Evolutionary conservation across 2,797 vertebrate genomes (phyloP), one percentile per base, ranked within the genome.

Genomic region (Leptodactylus fallax): DNA sequence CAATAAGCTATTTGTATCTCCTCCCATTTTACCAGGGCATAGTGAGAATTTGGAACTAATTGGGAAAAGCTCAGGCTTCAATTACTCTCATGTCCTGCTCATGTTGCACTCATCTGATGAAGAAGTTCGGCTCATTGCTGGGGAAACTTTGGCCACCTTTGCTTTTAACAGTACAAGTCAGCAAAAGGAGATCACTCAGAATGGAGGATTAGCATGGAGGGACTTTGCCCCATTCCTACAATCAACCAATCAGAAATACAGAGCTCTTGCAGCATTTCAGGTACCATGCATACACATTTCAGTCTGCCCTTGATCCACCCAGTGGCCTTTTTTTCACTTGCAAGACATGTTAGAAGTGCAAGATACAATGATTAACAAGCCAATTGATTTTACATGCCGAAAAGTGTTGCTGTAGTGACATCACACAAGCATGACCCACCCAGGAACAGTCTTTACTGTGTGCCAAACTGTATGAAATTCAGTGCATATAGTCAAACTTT

Each of bases 201-300:
- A 67, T 12, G 84, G 87, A 45, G 87, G 85, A 27, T 74, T 90
- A 25, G n/a, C 25, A 4, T 89, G 89, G 90, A 17, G 45, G 8
- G 21, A 88, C 77, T 85, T 90, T 67, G 16, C 51, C 5, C 56
- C 45, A 23, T 72, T 85, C 81, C 49, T 90, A 16, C 27, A 63
- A 7, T 87, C 87, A 12, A 16, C n/a, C 25, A 47, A 87, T 49
- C 49, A 60, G 14, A 69, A 10, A 51, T 56, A 67, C 36, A 78
- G 65, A 51, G 45, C 85, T 11, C 53, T 56, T 9, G 84, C 88
- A 10, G 87, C 84, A 45, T 90, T 88, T 49, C 88, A 90, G 87
- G 89, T 90, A 87, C 58, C 23, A 16, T 17, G 56, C 9, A 63
- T 63, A 23, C 21, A 11, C 14, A 60, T 60, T 60, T 16, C 58